Evolutionary conservation across 2,113 vertebrate genomes (phyloP), one percentile per base, ranked within the genome.

Genomic region (Aegithalos caudatus): DNA sequence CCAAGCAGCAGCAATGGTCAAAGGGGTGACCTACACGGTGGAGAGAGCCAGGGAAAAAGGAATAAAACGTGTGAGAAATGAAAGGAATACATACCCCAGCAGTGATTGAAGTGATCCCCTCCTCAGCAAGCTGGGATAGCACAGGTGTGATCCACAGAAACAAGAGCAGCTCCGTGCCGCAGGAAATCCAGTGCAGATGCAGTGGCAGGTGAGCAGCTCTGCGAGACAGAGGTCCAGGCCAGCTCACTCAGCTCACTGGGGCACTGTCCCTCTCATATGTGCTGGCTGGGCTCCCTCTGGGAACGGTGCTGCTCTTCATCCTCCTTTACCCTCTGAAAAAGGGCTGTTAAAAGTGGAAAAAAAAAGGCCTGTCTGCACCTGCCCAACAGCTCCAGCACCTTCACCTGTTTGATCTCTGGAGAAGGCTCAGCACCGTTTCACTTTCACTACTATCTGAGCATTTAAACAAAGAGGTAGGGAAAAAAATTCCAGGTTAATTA

Each of bases 201-300:
- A 2, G 40, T 15, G 37, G 31, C 2, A 14, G n/a, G 29, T 14
- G 37, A 35, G 45, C 44, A 44, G 82, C 37, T 54, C n/a, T 10
- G 16, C 12, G 24, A 79, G 31, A 53, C 37, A 72, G 38, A 38
- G 17, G 7, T 57, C 42, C 1, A 0, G 33, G 17, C 5, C 9
- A 53, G 31, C 47, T 95, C 8, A 2, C 3, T 95, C 71, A 88
- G 60, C 50, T 88, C 23, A 4, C 40, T 14, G 37, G 78, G 61
- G 50, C 85, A 45, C 18, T 3, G 0, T n/a, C 18, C n/a, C 1
- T 4, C 24, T 19, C 0, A 0, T 18, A 10, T 0, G 0, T 0
- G 1, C 50, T n/a, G 31, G 15, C 29, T 0, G 0, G 21, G 22
- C 33, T 90, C 29, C 35, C 9, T 84, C 28, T 1, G 4, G 47